These are phyloP conservation scores for Euproctis similis DNA, from an alignment of 2,888 invertebrate genomes.

Conservation along the genomic window DNA sequence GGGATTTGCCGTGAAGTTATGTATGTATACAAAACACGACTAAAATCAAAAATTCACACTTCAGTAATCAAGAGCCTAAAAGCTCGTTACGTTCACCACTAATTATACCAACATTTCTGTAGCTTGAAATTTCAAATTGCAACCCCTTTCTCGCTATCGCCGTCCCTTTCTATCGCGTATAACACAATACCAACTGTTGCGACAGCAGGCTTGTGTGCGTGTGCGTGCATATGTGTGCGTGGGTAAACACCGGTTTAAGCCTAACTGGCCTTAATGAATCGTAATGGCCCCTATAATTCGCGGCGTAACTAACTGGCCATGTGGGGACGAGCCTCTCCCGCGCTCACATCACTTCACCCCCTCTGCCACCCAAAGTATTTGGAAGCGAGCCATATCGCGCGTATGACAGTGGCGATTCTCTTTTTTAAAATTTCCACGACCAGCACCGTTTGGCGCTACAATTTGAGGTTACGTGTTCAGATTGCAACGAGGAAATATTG, in stretches of 20 bases:
- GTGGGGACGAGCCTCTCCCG: constrained; percentile 48
- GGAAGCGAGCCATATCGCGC: constrained; percentile 71
- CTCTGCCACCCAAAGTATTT: constrained; percentile 41
- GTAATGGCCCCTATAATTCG: constrained; percentile 78
- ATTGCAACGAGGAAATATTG: constrained; percentile 36
- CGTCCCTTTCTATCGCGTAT: constrained; percentile 42
- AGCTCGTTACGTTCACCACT: constrained; percentile 61
- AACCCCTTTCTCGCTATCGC: constrained; percentile 36
- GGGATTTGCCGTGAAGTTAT: too few relatives aligned
- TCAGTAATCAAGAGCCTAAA: constrained; percentile 50
- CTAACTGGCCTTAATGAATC: constrained; percentile 78
- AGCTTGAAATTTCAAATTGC: constrained; percentile 61
- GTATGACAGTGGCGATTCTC: constrained; percentile 66
- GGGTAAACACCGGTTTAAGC: constrained; percentile 76
- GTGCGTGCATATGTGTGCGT: constrained; percentile 49
- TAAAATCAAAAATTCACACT: constrained; percentile 52
- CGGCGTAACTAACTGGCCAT: constrained; percentile 77
- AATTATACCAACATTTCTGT: constrained; percentile 61
- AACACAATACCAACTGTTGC: constrained; percentile 61
- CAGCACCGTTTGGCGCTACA: constrained; percentile 46
- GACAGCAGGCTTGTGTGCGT: constrained; percentile 33
- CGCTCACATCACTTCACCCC: constrained; percentile 27
- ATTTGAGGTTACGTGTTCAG: constrained; percentile 68
- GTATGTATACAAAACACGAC: constrained; percentile 4
- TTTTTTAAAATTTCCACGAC: constrained; percentile 68